Percentiles rank a stretch among this genome's conserved stretches.
These are phyloP conservation scores for Amazona guildingii DNA, from an alignment of 2,113 vertebrate genomes.

Conservation along the genomic window DNA sequence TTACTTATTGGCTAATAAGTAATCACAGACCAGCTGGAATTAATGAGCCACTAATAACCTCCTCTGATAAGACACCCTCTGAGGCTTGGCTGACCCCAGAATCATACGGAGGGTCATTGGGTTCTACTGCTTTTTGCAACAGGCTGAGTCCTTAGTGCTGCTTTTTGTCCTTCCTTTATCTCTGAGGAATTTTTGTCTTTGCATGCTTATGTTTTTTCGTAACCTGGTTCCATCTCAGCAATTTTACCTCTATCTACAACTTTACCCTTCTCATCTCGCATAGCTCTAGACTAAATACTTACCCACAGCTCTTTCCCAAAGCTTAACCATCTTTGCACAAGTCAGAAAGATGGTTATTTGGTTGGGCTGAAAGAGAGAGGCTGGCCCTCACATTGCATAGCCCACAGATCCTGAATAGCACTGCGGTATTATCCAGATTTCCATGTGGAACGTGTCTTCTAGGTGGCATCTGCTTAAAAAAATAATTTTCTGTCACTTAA, in stretches of 20 bases:
- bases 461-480: background rate
- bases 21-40: background rate
- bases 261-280: background rate
- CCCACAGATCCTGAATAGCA: background rate
- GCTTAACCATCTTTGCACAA: rapidly evolving
- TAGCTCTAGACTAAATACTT: background rate
- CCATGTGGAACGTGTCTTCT: rapidly evolving
- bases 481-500: background rate
- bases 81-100: background rate
- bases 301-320: background rate
- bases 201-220: background rate
- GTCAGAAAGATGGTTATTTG: background rate
- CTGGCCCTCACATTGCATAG: rapidly evolving
- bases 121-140: background rate
- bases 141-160: background rate
- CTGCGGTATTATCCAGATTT: background rate
- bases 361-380: no score
- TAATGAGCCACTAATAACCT: background rate
- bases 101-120: no score
- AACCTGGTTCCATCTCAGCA: background rate
- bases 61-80: background rate
- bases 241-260: background rate
- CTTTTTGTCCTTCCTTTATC: background rate
- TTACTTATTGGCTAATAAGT: background rate
- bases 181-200: background rate